Evolutionary conservation across 2,888 invertebrate genomes (phyloP).

Genomic region (Oxyscelio sp.): DNA sequence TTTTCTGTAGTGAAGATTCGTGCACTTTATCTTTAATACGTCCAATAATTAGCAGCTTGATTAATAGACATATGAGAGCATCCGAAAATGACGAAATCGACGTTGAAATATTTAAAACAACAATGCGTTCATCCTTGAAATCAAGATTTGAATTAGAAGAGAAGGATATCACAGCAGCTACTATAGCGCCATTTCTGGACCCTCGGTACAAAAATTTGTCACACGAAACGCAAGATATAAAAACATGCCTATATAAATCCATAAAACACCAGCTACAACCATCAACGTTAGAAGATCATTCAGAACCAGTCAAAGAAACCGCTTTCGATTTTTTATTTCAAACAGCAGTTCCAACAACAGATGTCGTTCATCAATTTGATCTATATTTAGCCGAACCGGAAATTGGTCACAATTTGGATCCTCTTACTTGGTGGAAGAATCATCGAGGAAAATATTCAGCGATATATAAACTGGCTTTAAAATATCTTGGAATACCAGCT

Average conservation of each 20-base stretch:
- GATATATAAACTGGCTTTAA: constrained; percentile 12
- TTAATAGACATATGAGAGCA: constrained; percentile 13
- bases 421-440: constrained; percentile 35
- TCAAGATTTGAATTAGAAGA: constrained; percentile 28
- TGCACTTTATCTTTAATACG: constrained; percentile 30
- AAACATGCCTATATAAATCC: neutral
- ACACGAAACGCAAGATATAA: neutral
- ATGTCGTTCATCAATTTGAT: constrained; percentile 5
- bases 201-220: constrained; percentile 35
- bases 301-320: constrained; percentile 1
- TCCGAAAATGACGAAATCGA: neutral
- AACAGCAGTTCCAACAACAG: neutral
- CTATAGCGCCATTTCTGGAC: constrained; percentile 6
- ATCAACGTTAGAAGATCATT: neutral
- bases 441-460: constrained; percentile 18
- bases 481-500: constrained; percentile 15
- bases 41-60: constrained; percentile 6
- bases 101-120: constrained; percentile 16
- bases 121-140: constrained; percentile 6
- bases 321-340: constrained; percentile 39
- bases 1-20: constrained; percentile 15
- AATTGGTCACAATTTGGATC: constrained; percentile 29
- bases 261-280: constrained; percentile 18
- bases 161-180: neutral
- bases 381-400: constrained; percentile 34